phyloP scores from a whole-genome alignment of 1,140 invertebrate genomes.

The Caenorhabditis inopinata region DNA sequence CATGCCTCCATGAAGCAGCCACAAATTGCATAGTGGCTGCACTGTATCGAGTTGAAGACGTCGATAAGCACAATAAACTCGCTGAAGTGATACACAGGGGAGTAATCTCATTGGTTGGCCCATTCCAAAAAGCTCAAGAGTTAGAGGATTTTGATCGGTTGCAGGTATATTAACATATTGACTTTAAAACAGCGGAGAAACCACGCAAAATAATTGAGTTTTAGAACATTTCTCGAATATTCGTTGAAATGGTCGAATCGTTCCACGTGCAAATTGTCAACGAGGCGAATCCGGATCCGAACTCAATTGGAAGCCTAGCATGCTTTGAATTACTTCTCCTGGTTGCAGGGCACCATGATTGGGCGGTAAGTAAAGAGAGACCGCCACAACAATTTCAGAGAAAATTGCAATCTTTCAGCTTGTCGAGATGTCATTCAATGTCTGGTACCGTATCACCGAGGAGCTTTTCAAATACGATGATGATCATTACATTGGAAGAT shows the following conservation, averaged over 20 bases:
- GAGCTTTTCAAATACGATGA: slow-evolving; percentile 84
- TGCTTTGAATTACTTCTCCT: slow-evolving; percentile 83
- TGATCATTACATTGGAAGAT: slow-evolving; percentile 72
- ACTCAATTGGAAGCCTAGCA: slow-evolving; percentile 74
- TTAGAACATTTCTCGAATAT: slow-evolving; percentile 90
- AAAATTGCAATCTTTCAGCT: slow-evolving; percentile 72
- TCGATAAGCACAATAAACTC: slow-evolving; percentile 74
- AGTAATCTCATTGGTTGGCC: slow-evolving; percentile 78
- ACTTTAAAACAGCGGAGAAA: not conserved
- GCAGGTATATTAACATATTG: not conserved
- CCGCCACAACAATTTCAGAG: no score
- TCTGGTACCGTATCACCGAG: slow-evolving; percentile 94
- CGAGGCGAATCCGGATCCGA: slow-evolving; percentile 67
- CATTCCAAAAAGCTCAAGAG: slow-evolving; percentile 86
- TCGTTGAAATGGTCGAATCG: slow-evolving; percentile 88
- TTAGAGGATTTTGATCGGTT: slow-evolving; percentile 84
- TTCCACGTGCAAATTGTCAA: slow-evolving; percentile 81
- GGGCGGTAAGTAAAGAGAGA: slow-evolving; percentile 75
- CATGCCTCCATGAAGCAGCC: slow-evolving; percentile 82
- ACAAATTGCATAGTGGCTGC: slow-evolving; percentile 86
- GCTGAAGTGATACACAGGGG: slow-evolving; percentile 80
- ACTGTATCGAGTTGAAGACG: slow-evolving; percentile 70
- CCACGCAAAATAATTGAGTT: slow-evolving; percentile 69
- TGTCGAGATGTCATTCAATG: slow-evolving; percentile 91
- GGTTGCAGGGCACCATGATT: slow-evolving; percentile 93